Evolutionary conservation across 2,888 invertebrate species (phyloP).

Genomic region (Cheilosia soror): DNA sequence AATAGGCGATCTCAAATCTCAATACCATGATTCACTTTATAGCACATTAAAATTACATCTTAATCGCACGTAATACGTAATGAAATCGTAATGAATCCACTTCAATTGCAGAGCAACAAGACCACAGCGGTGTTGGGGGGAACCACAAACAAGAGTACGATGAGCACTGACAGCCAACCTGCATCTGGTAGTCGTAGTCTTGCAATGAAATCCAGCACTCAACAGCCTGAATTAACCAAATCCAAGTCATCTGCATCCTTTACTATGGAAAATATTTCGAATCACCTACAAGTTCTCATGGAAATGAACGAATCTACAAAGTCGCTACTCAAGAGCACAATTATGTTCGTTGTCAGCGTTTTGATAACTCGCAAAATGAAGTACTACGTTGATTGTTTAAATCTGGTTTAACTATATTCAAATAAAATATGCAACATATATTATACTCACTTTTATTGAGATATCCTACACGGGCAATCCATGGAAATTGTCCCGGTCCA

Average conservation of each 20-base stretch:
- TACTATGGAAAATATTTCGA: conserved; percentile 13
- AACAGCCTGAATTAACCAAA: neutral
- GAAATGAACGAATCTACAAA: conserved; percentile 68
- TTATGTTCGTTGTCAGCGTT: conserved; percentile 79
- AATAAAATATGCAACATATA: neutral
- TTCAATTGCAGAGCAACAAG: conserved; percentile 46
- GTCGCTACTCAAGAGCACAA: conserved; percentile 77
- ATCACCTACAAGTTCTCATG: conserved; percentile 39
- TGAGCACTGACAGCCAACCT: neutral
- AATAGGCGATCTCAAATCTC: neutral
- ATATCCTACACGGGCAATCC: conserved; percentile 85
- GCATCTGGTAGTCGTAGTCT: neutral
- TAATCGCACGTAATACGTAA: conserved; percentile 23
- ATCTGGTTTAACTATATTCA: conserved; percentile 12
- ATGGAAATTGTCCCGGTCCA: conserved; percentile 85
- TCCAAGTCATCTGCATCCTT: neutral
- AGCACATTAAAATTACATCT: conserved; percentile 26
- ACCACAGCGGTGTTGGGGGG: neutral
- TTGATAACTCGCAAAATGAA: conserved; percentile 78
- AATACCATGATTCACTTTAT: conserved; percentile 5
- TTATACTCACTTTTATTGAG: conserved; percentile 81
- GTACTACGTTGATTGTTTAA: conserved; percentile 75
- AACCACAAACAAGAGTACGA: neutral
- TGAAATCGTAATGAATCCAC: conserved; percentile 27
- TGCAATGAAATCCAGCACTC: neutral